These are phyloP conservation scores for Elmis aenea DNA, from an alignment of 2,888 invertebrate genomes.

Conservation along the genomic window DNA sequence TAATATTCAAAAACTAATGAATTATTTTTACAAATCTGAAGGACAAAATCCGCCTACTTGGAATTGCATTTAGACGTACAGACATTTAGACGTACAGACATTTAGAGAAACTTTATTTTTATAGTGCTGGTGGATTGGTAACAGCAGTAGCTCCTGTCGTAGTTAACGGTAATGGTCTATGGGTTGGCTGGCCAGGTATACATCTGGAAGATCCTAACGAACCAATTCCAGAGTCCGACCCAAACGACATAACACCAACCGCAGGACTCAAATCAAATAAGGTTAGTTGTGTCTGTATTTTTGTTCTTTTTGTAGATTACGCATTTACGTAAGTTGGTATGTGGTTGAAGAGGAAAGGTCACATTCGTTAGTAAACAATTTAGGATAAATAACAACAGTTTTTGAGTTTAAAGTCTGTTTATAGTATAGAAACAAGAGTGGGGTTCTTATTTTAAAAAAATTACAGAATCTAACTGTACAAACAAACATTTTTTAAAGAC, in stretches of 20 bases:
- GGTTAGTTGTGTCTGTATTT: slow-evolving; percentile 48
- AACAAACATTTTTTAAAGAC: too few relatives aligned
- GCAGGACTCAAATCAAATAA: slow-evolving; percentile 79
- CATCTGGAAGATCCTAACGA: slow-evolving; percentile 73
- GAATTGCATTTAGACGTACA: too few relatives aligned
- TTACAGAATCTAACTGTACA: too few relatives aligned
- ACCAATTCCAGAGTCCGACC: slow-evolving; percentile 81
- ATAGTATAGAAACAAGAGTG: too few relatives aligned
- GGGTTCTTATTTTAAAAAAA: too few relatives aligned
- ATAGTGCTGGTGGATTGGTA: slow-evolving; percentile 82
- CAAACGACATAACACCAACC: slow-evolving; percentile 79
- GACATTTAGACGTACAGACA: too few relatives aligned
- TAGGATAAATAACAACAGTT: too few relatives aligned
- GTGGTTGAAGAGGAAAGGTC: not conserved
- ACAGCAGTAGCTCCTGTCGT: slow-evolving; percentile 90
- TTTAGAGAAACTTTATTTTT: too few relatives aligned
- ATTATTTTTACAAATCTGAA: too few relatives aligned
- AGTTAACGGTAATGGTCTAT: slow-evolving; percentile 75
- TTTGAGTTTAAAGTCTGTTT: not conserved
- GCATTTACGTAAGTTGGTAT: not conserved
- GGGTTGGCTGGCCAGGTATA: slow-evolving; percentile 91
- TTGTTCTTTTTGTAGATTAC: slow-evolving; percentile 3
- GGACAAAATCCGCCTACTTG: too few relatives aligned
- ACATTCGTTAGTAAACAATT: too few relatives aligned
- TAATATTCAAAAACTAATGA: too few relatives aligned